These are phyloP conservation scores for Pygoscelis antarcticus DNA, from an alignment of 2,113 vertebrate genomes.

Conservation along the genomic window DNA sequence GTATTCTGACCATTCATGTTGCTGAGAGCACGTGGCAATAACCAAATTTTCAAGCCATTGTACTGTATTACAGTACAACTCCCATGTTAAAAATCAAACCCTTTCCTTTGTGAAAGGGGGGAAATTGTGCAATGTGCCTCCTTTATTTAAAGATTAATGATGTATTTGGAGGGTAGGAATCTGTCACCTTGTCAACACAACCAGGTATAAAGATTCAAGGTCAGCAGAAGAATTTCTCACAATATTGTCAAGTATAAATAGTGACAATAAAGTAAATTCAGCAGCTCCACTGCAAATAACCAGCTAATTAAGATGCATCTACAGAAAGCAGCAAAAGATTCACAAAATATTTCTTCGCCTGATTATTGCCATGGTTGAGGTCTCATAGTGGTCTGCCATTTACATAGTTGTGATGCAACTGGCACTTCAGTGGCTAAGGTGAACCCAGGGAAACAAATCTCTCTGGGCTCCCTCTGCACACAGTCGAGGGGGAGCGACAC, in stretches of 20 bases:
- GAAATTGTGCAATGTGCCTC: not conserved
- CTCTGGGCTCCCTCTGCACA: not conserved
- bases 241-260: not conserved
- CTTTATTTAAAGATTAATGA: not conserved
- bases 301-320: not conserved
- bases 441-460: not conserved
- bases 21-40: not conserved
- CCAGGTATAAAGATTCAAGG: not conserved
- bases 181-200: not conserved
- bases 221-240: not conserved
- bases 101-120: not conserved
- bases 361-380: not conserved
- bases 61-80: not conserved
- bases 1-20: not conserved
- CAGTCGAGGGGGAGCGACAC: not conserved
- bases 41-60: not conserved
- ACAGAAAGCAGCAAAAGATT: slow-evolving; percentile 1
- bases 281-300: not conserved
- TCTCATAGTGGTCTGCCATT: not conserved
- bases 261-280: not conserved
- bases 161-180: not conserved
- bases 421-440: not conserved
- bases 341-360: not conserved
- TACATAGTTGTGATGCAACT: not conserved
- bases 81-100: not conserved